Evolutionary conservation across 2,888 invertebrate genomes (phyloP), one percentile per base, ranked within the genome.

Genomic region (Papilio elwesi): DNA sequence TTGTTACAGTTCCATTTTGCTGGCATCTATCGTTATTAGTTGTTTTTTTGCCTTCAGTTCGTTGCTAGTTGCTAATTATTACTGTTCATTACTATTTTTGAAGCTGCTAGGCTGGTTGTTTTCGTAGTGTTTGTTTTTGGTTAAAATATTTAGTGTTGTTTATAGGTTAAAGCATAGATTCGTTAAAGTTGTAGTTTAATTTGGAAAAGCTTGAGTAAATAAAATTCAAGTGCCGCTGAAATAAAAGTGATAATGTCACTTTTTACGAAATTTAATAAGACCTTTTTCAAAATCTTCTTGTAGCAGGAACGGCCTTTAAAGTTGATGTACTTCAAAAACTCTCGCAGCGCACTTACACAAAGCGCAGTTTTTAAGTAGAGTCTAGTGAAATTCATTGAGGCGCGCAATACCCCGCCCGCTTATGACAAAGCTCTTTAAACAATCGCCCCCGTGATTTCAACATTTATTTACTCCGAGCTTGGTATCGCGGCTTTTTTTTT

Each of bases 391-490:
- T 82, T 87, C 85, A 85, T 76, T 83, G 85, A 80, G 76, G 83
- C 84, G 83, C 81, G 81, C 84, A 85, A 87, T 85, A 81, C 81
- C 76, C 79, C 78, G 80, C 77, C 79, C 76, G 79, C 78, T 68
- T 78, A 81, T 82, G 81, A 83, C 82, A 83, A 83, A 82, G 79
- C 81, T 82, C 78, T 82, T 87, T 83, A 84, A 87, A 86, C 82
- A 85, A 84, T 81, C 80, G 77, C 77, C 79, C 79, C 79, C 80
- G 80, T 75, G 82, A 83, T 81, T 83, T 83, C 82, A 81, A 82
- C 84, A 83, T 86, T 83, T 86, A 84, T 85, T 85, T 83, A 82
- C 81, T 76, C 49, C 26, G 71, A 69, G 74, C 47, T 75, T 74
- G 75, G 73, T 76, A 77, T 80, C 74, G 78, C 80, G 83, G 78